Percentiles rank a stretch among this genome's conserved stretches.
These are phyloP conservation scores for Neodiprion pinetum DNA, from an alignment of 1,140 invertebrate species.

Conservation along the genomic window DNA sequence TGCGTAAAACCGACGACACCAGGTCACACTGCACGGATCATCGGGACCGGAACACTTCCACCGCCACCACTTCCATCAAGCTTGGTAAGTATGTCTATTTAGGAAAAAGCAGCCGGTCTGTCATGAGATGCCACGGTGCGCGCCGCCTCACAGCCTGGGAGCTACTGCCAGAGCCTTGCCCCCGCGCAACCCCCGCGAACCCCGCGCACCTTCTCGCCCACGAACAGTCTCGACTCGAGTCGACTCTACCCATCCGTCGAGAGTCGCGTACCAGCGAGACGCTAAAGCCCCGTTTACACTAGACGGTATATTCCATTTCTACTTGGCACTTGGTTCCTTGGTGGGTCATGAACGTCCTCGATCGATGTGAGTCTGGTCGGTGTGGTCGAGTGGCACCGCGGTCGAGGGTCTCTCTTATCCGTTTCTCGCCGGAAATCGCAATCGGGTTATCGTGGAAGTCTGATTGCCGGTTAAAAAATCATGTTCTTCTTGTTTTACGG, in stretches of 20 bases:
- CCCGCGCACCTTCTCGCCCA: conserved; percentile 1
- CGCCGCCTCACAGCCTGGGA: conserved; percentile 53
- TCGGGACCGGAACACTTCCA: conserved; percentile 3
- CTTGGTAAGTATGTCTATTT: not conserved
- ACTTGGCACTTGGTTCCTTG: too few species aligned
- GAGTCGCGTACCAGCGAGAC: not conserved
- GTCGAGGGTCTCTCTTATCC: too few species aligned
- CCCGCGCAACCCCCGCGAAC: conserved; percentile 13
- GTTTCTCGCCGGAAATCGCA: too few species aligned
- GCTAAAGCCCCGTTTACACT: not conserved
- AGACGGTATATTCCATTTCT: too few species aligned
- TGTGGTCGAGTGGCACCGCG: too few species aligned
- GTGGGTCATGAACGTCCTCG: too few species aligned
- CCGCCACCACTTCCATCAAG: not conserved
- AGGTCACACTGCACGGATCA: conserved; percentile 12
- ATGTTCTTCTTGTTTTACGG: too few species aligned
- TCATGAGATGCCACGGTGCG: conserved; percentile 25
- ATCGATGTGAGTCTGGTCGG: too few species aligned
- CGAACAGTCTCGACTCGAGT: conserved; percentile 4
- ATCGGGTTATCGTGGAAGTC: too few species aligned
- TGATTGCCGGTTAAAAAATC: too few species aligned
- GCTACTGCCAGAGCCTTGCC: conserved; percentile 48
- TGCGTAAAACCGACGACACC: conserved; percentile 14
- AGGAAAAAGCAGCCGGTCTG: too few species aligned
- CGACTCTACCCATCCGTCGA: not conserved